Conservation (phyloP, 2,113 vertebrate genomes). For the Microtus ochrogaster region DNA sequence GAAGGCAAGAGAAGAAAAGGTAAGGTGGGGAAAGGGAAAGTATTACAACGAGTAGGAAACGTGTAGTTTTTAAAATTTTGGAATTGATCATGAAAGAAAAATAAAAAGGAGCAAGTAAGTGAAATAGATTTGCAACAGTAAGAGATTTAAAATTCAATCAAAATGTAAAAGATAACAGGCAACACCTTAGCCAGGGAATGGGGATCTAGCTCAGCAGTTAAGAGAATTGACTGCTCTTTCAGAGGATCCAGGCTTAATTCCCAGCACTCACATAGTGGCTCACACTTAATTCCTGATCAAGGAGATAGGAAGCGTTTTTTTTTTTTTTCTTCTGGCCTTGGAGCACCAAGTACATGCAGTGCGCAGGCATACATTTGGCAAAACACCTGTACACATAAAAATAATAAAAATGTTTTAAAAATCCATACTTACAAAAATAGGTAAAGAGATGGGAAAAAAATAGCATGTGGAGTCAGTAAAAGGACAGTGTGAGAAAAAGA, state of each 20-base stretch:
- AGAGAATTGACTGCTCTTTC: background rate
- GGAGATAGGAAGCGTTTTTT: background rate
- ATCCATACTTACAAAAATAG: no score
- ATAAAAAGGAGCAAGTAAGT: no score
- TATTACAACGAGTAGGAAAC: no score
- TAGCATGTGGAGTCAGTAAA: background rate
- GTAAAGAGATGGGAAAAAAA: background rate
- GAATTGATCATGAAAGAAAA: no score
- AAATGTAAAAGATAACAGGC: background rate
- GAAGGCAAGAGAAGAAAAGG: no score
- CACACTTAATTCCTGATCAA: background rate
- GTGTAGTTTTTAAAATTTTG: no score
- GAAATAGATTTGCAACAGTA: background rate
- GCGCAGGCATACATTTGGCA: background rate
- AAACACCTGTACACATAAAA: background rate
- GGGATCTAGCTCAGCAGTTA: background rate
- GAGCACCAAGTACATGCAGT: background rate
- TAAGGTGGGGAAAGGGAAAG: no score
- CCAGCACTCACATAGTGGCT: background rate
- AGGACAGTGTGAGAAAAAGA: background rate
- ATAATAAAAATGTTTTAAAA: background rate
- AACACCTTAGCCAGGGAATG: background rate
- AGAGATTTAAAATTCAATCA: background rate
- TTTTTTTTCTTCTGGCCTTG: background rate
- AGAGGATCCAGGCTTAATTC: background rate